Evolutionary conservation across 2,113 vertebrate species (phyloP).

Genomic region (Clarias gariepinus): DNA sequence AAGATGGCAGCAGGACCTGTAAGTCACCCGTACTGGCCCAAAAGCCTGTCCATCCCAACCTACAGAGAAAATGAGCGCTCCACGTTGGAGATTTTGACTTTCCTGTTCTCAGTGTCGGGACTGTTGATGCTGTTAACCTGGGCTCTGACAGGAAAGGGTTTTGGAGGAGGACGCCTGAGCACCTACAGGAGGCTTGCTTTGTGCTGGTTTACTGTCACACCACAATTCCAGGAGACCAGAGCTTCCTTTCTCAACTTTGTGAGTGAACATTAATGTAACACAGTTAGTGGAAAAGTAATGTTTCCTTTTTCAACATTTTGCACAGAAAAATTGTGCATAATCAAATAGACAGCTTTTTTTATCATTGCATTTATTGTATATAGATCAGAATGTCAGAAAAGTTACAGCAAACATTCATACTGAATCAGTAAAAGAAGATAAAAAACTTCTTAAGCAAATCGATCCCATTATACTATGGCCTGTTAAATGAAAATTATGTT

Average conservation of each 20-base stretch:
- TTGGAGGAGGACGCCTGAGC: conserved; percentile 52
- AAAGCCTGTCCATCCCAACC: conserved; percentile 73
- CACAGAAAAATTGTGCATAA: too few species aligned
- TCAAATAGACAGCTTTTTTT: background rate
- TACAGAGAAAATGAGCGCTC: conserved; percentile 80
- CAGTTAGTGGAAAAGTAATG: background rate
- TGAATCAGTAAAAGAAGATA: background rate
- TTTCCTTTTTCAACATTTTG: too few species aligned
- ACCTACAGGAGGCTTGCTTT: conserved; percentile 75
- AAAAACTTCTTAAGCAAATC: background rate
- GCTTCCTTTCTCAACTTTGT: conserved; percentile 89
- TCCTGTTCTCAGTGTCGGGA: conserved; percentile 78
- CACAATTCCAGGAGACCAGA: conserved; percentile 80
- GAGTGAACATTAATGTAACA: conserved; percentile 57
- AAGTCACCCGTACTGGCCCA: conserved; percentile 84
- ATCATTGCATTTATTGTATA: background rate
- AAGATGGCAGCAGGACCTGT: conserved; percentile 35
- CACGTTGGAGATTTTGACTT: conserved; percentile 75
- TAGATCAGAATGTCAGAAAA: background rate
- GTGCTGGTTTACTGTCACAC: conserved; percentile 84
- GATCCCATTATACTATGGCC: background rate
- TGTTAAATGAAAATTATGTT: background rate
- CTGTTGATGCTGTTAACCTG: conserved; percentile 72
- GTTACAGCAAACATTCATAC: background rate
- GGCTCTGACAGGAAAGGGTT: conserved; percentile 64